Evolutionary conservation across 2,797 vertebrate genomes (phyloP), one percentile per base, ranked within the genome.

Genomic region (Oreonectes daqikongensis): DNA sequence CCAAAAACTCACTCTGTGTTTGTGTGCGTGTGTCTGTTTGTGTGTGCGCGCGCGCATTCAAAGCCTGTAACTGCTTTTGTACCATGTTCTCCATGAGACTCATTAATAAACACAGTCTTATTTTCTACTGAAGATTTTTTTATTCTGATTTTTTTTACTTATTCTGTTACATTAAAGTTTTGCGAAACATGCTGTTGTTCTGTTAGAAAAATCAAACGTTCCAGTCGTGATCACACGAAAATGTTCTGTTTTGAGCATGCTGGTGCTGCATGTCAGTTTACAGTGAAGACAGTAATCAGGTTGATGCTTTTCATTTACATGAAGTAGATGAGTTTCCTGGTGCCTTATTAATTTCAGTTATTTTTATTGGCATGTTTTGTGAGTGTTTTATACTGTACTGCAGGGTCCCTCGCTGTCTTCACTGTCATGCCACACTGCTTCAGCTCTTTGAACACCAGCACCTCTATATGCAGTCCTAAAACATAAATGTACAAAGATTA

Each of bases 21-120:
- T 74, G 67, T 66, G 32, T 61, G 71, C 38, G 67, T 59, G 44
- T n/a, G 65, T 68, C n/a, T 9, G 46, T 55, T 14, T 9, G 72
- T 24, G 35, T 46, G 32, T 38, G 64, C 38, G 57, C 11, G 18
- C 35, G 60, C 5, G 57, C 40, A 59, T 82, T 77, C 73, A 68
- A 92, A 93, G 93, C 94, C 91, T 93, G 93, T 95, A 96, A 95
- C 94, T 93, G 94, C 94, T 96, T 77, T 97, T 97, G 94, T 97
- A 97, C 96, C 94, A 95, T 96, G 95, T 95, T 96, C 94, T 95
- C 95, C 94, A 95, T 94, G 93, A 95, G 94, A 96, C 72, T 80
- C 72, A 60, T 96, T 95, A 98, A 98, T 98, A 97, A 98, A 97
- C 94, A 92, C 93, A 92, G 95, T 97, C 95, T 96, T 97, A 95